Base-by-base conservation (phyloP, 2,113 vertebrate genomes). In the Triplophysa siluroides region DNA sequence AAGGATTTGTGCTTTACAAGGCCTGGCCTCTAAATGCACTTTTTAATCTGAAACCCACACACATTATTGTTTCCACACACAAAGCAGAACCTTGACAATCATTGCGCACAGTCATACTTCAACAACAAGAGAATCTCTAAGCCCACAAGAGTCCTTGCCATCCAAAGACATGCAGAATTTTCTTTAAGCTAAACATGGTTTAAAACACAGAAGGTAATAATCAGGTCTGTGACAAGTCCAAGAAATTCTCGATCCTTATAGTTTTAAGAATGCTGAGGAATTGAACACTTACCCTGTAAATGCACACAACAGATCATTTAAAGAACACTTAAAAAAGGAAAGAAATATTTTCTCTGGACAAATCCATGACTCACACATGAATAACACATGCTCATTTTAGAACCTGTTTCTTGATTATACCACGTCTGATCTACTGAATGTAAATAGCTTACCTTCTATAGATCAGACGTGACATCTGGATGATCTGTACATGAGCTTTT, bases 61-160 rank as follows among this genome's bases (percentile, higher is more conserved):
- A 47, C 24, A 33, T 45, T 45, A 76, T 76, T 76, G 74, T 76
- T 76, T 65, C 45, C 74, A 65, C 29, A 13, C 45, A 77, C 75
- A 65, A 75, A 47, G 38, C 73, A 43, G 38, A 45, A 64, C 10
- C 69, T 41, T 23, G 47, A 18, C 14, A 23, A 4, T 50, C 43
- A 52, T 50, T 54, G 19, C 26, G 23, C 24, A 33, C 54, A 58
- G 54, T 19, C 3, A 6, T 54, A 16, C 4, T 16, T 21, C 1
- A 9, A 11, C 8, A 1, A 58, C 43, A 50, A 52, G 12, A 63
- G 43, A 18, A 38, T 72, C 38, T 26, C 45, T n/a, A 65, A 76
- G 24, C 23, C 73, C 43, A 63, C 21, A 19, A 43, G 38, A 47
- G 60, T 76, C 41, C 58, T 47, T 62, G 58, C 38, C 38, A 26